Conservation (phyloP, 2,888 invertebrate species). For the Alsophila aescularia region DNA sequence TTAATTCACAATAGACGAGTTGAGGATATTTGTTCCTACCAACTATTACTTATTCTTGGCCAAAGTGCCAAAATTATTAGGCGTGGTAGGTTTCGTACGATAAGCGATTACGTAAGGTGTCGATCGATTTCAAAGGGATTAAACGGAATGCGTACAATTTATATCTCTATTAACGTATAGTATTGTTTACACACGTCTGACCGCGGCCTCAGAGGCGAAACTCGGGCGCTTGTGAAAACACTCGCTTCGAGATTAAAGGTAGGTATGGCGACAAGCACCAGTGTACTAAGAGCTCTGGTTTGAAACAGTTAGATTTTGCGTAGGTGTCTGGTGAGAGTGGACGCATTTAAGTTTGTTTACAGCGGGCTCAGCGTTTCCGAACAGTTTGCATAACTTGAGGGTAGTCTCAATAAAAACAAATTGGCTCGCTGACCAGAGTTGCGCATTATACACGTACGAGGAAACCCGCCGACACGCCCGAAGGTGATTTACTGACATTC, state of each 20-base stretch:
- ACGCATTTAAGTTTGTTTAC: constrained; percentile 76
- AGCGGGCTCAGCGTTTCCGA: constrained; percentile 78
- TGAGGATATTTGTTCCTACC: constrained; percentile 59
- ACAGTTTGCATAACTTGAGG: constrained; percentile 82
- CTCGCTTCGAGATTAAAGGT: constrained; percentile 79
- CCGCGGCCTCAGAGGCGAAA: constrained; percentile 70
- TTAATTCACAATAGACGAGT: constrained; percentile 6
- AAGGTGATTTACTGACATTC: constrained; percentile 74
- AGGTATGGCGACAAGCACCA: constrained; percentile 61
- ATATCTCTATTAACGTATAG: constrained; percentile 82
- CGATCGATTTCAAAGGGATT: constrained; percentile 77
- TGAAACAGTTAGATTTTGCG: constrained; percentile 38
- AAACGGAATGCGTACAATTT: constrained; percentile 78
- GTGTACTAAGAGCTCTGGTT: constrained; percentile 45
- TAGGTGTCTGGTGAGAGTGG: constrained; percentile 51
- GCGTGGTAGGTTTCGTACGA: constrained; percentile 48
- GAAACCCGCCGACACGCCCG: constrained; percentile 75
- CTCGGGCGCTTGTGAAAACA: constrained; percentile 78
- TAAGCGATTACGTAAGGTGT: constrained; percentile 64
- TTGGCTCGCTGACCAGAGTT: constrained; percentile 78
- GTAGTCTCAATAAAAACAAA: constrained; percentile 84
- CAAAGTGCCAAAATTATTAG: constrained; percentile 47
- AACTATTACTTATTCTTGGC: constrained; percentile 41
- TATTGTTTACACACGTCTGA: constrained; percentile 78
- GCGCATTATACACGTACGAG: constrained; percentile 81